A percentile compares a stretch with the other conserved stretches of the same genome.
These are phyloP conservation scores for Macropis europaea DNA, from an alignment of 2,888 invertebrate genomes.

Conservation along the genomic window DNA sequence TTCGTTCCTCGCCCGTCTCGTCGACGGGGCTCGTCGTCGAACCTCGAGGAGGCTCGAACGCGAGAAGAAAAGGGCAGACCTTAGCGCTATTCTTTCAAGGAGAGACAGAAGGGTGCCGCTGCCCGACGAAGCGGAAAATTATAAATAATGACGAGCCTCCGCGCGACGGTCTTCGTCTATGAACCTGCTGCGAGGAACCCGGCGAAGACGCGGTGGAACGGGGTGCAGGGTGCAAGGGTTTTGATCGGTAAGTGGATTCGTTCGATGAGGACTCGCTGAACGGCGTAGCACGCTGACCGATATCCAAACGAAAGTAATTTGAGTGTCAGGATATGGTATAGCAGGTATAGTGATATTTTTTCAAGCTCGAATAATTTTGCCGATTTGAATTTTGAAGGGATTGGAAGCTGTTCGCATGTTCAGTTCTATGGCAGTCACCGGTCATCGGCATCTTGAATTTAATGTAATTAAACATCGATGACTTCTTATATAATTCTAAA, in stretches of 20 bases:
- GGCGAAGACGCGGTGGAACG: conserved; percentile 1
- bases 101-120: conserved; percentile 59
- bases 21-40: conserved; percentile 28
- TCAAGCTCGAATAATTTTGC: too few relatives aligned
- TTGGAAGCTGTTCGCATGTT: too few relatives aligned
- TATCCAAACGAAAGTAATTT: conserved; percentile 28
- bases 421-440: too few relatives aligned
- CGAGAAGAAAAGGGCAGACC: conserved; percentile 46
- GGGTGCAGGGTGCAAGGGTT: not conserved
- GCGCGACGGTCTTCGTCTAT: conserved; percentile 20
- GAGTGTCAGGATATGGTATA: too few relatives aligned
- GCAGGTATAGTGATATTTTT: too few relatives aligned
- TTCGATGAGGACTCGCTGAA: conserved; percentile 4
- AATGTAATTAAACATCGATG: too few relatives aligned
- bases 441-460: too few relatives aligned
- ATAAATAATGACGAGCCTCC: conserved; percentile 77
- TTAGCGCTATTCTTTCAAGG: conserved; percentile 70
- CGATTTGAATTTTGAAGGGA: too few relatives aligned
- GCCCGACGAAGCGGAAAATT: conserved; percentile 75
- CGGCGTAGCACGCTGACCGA: conserved; percentile 41
- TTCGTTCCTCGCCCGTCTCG: conserved; percentile 18
- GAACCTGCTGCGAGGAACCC: conserved; percentile 15
- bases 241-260: not conserved
- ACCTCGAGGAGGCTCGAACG: conserved; percentile 44
- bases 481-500: too few relatives aligned